A percentile compares a stretch with the other conserved stretches of the same genome.
Evolutionary conservation across 2,113 vertebrate species (phyloP).

Genomic region (Engraulis encrasicolus): DNA sequence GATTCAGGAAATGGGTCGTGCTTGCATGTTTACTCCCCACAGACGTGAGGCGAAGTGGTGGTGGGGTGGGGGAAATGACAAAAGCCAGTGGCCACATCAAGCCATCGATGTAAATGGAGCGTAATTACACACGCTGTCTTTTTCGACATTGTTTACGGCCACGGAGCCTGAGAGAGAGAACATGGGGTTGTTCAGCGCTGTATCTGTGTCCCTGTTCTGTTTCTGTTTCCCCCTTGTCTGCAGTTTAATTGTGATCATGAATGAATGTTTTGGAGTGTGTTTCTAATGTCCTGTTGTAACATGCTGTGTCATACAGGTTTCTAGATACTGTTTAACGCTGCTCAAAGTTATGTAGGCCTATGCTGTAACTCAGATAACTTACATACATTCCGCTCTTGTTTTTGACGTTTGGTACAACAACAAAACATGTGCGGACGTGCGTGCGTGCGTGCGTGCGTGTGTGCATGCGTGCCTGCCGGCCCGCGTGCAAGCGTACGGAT

Average conservation of each 20-base stretch:
- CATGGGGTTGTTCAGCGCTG: constrained; percentile 22
- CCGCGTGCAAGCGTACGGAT: too few relatives aligned
- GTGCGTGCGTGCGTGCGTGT: not conserved
- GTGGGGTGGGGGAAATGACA: not conserved
- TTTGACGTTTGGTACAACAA: not conserved
- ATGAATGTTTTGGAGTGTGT: not conserved
- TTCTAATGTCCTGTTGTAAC: too few relatives aligned
- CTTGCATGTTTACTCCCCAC: constrained; percentile 20
- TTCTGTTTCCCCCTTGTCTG: too few relatives aligned
- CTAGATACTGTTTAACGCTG: too few relatives aligned
- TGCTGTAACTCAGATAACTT: too few relatives aligned
- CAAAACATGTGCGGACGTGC: not conserved
- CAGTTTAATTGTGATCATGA: not conserved
- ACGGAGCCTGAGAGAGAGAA: not conserved
- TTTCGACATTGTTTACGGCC: constrained; percentile 25
- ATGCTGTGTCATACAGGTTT: too few relatives aligned
- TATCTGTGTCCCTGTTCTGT: not conserved
- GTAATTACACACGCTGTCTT: constrained; percentile 15
- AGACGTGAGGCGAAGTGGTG: constrained; percentile 18
- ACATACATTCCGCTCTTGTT: not conserved
- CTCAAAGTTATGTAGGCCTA: too few relatives aligned
- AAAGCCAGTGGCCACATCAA: constrained; percentile 9
- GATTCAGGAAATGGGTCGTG: constrained; percentile 45
- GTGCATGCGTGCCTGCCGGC: not conserved
- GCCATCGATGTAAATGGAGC: not conserved